Base-by-base conservation (phyloP, 2,797 vertebrate species). In the Sebastes iracundus region DNA sequence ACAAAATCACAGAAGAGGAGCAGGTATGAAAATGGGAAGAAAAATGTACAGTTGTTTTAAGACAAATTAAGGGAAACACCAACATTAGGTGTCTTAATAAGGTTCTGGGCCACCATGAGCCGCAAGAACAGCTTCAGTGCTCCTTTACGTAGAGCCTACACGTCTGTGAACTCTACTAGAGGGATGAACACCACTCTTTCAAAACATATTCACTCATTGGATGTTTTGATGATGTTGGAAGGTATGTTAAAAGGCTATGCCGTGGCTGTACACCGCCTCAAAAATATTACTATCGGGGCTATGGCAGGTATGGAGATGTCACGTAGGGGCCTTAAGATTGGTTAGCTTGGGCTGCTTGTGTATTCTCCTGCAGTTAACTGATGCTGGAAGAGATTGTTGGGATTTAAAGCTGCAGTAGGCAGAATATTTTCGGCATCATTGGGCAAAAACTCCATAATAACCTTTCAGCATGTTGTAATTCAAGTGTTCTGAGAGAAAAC, bases 1-100 rank as follows among this genome's bases (percentile, higher is more conserved):
- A 66, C 66, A 56, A 53, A 84, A 77, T 53, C 49, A 53, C 20
- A n/a, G 49, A 53, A n/a, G 49, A 79, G 56, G 46, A 79, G 60
- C 25, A 65, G 82, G 70, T 78, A 66, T 20, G 12, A 73, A 82
- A 65, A 82, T 58, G 25, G 20, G 35, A 49, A 79, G 28, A 65
- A 23, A 72, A 63, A 59, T 80, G 22, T 33, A 55, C 33, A 30
- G 32, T 78, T 73, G 58, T 75, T 81, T 61, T 35, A 52, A 79
- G 59, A 77, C 63, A 79, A 70, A 75, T 81, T 56, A 28, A 72
- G 33, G 56, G 65, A 53, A 72, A 53, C 16, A 25, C n/a, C n/a
- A 32, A 60, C 27, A 60, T 71, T 22, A 16, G 22, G 28, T 59
- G 65, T 61, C 33, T 72, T 38, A 23, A 18, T 38, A 66, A 53